These are phyloP conservation scores for Montipora sp. DNA, from an alignment of 64 coral and sea anemone species.

Conservation along the genomic window DNA sequence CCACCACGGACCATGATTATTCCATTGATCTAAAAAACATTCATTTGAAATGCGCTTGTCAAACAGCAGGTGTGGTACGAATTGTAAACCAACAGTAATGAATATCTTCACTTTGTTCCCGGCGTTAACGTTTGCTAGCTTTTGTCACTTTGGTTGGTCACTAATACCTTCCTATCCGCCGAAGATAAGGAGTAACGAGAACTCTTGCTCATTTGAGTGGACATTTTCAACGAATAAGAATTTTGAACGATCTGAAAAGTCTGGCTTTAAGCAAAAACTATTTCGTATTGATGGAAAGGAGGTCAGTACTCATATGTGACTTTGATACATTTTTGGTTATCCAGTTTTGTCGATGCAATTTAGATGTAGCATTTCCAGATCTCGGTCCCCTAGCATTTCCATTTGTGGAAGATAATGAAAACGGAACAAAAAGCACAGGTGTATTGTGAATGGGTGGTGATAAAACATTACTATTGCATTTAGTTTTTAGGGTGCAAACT, in stretches of 20 bases:
- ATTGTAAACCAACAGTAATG: not conserved
- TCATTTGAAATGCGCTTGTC: not conserved
- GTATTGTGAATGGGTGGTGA: too few species aligned
- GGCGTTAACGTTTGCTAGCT: not conserved
- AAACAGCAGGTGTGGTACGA: not conserved
- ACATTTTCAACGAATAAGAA: not conserved
- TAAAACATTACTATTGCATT: too few species aligned
- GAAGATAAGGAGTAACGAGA: not conserved
- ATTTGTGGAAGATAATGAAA: too few species aligned
- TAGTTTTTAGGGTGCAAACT: too few species aligned
- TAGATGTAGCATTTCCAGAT: too few species aligned
- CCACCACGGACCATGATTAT: not conserved
- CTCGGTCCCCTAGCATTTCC: too few species aligned
- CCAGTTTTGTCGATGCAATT: too few species aligned
- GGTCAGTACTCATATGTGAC: not conserved
- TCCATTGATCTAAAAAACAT: not conserved
- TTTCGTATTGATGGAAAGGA: slow-evolving; percentile 26
- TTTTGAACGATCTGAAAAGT: not conserved
- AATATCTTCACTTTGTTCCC: not conserved
- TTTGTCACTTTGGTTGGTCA: not conserved
- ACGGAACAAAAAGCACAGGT: too few species aligned
- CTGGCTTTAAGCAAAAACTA: not conserved
- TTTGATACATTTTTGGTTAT: too few species aligned
- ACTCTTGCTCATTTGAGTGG: not conserved
- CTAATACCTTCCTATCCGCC: not conserved